Percentiles rank a stretch among this genome's conserved stretches.
These are phyloP conservation scores for Morinoia aosen DNA, from an alignment of 2,888 invertebrate species.

Conservation along the genomic window DNA sequence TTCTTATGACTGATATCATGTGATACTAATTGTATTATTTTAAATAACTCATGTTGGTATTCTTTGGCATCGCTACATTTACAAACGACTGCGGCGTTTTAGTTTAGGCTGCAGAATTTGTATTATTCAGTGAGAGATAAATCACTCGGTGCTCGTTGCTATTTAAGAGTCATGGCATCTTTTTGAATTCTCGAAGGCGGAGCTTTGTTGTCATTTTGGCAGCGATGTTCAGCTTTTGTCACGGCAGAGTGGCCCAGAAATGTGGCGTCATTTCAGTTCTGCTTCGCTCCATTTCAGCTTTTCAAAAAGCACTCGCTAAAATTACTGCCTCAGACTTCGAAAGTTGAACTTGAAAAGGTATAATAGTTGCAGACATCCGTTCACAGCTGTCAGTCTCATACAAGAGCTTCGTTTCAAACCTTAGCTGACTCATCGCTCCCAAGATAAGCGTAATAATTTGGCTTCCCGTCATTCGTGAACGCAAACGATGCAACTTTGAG, in stretches of 20 bases:
- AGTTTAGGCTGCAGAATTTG: not conserved
- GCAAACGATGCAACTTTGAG: no score
- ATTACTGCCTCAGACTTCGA: not conserved
- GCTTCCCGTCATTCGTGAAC: no score
- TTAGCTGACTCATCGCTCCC: not conserved
- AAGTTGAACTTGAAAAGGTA: not conserved
- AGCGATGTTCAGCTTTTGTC: not conserved
- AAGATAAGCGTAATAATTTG: not conserved
- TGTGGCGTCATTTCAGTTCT: not conserved
- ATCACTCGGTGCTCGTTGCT: not conserved
- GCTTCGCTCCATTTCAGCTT: slow-evolving; percentile 4
- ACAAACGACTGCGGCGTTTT: not conserved
- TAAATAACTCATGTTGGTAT: not conserved
- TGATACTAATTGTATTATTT: no score
- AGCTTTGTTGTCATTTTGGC: not conserved
- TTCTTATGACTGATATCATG: no score
- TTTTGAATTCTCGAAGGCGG: not conserved
- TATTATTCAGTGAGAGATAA: not conserved
- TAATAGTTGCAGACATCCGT: not conserved
- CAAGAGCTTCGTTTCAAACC: not conserved
- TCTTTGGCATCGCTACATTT: not conserved
- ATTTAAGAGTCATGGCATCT: not conserved
- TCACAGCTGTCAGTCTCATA: not conserved
- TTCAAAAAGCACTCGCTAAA: slow-evolving; percentile 9
- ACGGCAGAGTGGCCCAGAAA: not conserved